Evolutionary conservation across 2,797 vertebrate genomes (phyloP).

Genomic region (Acanthopagrus latus): DNA sequence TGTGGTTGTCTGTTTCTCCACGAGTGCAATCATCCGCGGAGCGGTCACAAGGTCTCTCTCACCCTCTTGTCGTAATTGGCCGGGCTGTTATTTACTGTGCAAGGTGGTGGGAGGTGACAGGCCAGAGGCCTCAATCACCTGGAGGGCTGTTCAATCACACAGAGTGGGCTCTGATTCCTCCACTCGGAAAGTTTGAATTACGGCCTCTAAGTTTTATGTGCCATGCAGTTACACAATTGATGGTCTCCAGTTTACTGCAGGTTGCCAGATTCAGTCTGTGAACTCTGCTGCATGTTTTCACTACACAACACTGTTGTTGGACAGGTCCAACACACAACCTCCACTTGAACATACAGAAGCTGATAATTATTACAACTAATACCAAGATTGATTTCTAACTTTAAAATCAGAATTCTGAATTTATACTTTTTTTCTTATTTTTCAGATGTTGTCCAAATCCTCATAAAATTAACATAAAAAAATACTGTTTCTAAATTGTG

Average conservation of each 20-base stretch:
- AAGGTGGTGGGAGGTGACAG: neutral
- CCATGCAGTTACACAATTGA: neutral
- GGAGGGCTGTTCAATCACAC: constrained; percentile 26
- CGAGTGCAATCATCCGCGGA: neutral
- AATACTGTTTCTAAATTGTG: neutral
- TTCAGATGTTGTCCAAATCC: too few relatives aligned
- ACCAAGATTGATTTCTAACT: too few relatives aligned
- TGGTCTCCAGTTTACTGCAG: neutral
- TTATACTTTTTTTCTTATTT: too few relatives aligned
- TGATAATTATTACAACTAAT: too few relatives aligned
- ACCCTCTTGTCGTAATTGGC: constrained; percentile 11
- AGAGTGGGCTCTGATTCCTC: neutral
- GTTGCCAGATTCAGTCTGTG: neutral
- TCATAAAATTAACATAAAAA: neutral
- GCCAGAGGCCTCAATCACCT: constrained; percentile 17
- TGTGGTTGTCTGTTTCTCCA: neutral
- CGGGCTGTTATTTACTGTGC: neutral
- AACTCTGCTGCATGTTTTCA: neutral
- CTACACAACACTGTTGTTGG: neutral
- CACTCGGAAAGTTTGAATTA: neutral
- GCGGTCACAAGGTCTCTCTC: neutral
- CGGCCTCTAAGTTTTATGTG: neutral
- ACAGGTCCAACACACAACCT: neutral
- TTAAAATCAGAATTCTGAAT: too few relatives aligned
- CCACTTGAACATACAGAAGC: too few relatives aligned